Evolutionary conservation across 1,140 invertebrate species (phyloP).

Genomic region (Bombus polaris): DNA sequence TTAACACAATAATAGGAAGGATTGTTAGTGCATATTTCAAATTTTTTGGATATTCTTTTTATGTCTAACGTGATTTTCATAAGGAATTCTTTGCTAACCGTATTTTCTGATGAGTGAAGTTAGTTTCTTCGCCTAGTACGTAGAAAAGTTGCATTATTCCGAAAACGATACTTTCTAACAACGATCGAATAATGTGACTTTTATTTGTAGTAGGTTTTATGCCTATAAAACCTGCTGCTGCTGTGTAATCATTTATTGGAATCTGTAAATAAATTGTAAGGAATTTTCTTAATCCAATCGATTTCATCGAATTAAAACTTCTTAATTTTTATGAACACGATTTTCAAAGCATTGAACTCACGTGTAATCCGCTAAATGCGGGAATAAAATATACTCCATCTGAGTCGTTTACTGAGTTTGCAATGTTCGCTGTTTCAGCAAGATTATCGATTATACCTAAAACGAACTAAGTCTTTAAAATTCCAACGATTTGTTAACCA

Average conservation of each 20-base stretch:
- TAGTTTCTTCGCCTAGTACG: slow-evolving; percentile 87
- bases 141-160: slow-evolving; percentile 90
- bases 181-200: slow-evolving; percentile 90
- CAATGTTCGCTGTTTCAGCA: slow-evolving; percentile 87
- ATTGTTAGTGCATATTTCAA: too few relatives aligned
- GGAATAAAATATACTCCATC: slow-evolving; percentile 95
- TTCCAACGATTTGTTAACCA: background rate
- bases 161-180: slow-evolving; percentile 95
- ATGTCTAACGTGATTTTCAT: background rate
- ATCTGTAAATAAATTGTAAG: slow-evolving; percentile 84
- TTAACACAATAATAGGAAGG: background rate
- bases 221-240: slow-evolving; percentile 93
- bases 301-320: background rate
- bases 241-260: slow-evolving; percentile 93
- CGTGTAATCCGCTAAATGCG: slow-evolving; percentile 95
- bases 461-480: slow-evolving; percentile 10
- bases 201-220: slow-evolving; percentile 90
- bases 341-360: slow-evolving; percentile 74
- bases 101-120: slow-evolving; percentile 84
- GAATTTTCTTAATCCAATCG: background rate
- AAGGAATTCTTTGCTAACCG: slow-evolving; percentile 81
- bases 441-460: slow-evolving; percentile 88
- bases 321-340: background rate
- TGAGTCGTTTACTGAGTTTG: slow-evolving; percentile 87
- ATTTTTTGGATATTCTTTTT: background rate